phyloP scores from a whole-genome alignment of 2,113 vertebrate genomes.

The Mus pahari region DNA sequence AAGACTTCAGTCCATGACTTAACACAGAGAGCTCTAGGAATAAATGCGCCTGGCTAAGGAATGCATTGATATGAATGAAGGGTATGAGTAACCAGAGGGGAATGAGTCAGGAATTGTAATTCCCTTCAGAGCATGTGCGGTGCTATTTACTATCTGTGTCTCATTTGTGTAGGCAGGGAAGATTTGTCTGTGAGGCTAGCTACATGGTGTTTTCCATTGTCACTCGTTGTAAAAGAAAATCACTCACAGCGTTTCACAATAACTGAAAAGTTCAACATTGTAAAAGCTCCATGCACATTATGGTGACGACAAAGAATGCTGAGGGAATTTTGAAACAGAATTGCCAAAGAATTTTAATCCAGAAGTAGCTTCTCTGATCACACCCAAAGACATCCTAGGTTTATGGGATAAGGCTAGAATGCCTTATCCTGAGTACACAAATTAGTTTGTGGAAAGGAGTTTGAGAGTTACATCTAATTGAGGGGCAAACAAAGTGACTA shows the following conservation, averaged over 20 bases:
- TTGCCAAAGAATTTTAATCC: too few species aligned
- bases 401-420: too few species aligned
- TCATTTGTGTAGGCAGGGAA: not conserved
- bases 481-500: too few species aligned
- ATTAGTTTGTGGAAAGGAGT: too few species aligned
- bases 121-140: not conserved
- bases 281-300: too few species aligned
- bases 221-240: not conserved
- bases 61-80: not conserved
- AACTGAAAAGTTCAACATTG: not conserved
- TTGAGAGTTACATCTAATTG: too few species aligned
- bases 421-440: too few species aligned
- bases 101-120: not conserved
- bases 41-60: not conserved
- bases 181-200: not conserved
- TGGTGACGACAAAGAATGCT: too few species aligned
- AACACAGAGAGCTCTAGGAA: not conserved
- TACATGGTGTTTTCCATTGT: not conserved
- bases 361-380: too few species aligned
- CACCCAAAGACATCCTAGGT: too few species aligned
- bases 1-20: not conserved
- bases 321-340: too few species aligned
- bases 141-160: not conserved
- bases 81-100: not conserved
- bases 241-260: not conserved